Base-by-base conservation (phyloP, 2,113 vertebrate genomes). In the Cromileptes altivelis region DNA sequence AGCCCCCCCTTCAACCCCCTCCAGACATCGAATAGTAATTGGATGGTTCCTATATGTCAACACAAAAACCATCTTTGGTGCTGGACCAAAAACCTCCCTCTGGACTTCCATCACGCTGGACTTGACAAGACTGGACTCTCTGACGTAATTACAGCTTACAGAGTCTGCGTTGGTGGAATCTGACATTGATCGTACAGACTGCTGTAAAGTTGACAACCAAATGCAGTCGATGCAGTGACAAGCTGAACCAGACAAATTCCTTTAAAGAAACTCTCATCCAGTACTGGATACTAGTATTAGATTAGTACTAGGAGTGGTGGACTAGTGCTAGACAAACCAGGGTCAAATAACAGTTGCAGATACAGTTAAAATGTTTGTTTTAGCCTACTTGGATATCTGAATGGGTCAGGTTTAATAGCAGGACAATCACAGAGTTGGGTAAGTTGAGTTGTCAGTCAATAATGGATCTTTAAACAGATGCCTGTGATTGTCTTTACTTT, bases 51-150 rank as follows among this genome's bases (percentile, higher is more conserved):
- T 50, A 19, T 61, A 53, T 55, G 45, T 75, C 80, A 82, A 80
- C 70, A 85, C 62, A 57, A 82, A 76, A 73, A 70, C 15, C 85
- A 69, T 70, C 21, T 81, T 40, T 85, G 53, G 73, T 86, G 76
- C 79, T 84, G 87, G 86, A 93, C 84, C 85, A 91, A 92, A 83
- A 80, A 80, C 40, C 69, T 81, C 65, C 70, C 58, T 72, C 79
- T 86, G 71, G 83, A 86, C 70, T 65, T 85, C 70, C 80, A 79
- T 80, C 52, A 78, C 9, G 19, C 42, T 81, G 76, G 71, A 82
- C 81, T 75, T 88, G 83, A 89, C 78, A 74, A 67, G 70, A 90
- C 80, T 76, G 70, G 73, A 85, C 76, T 80, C 70, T 76, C 23
- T 73, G 53, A 91, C 18, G 3, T 37, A 64, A 56, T 25, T 47